Evolutionary conservation across 1,140 invertebrate species (phyloP).

Genomic region (Drosophila punjabiensis): DNA sequence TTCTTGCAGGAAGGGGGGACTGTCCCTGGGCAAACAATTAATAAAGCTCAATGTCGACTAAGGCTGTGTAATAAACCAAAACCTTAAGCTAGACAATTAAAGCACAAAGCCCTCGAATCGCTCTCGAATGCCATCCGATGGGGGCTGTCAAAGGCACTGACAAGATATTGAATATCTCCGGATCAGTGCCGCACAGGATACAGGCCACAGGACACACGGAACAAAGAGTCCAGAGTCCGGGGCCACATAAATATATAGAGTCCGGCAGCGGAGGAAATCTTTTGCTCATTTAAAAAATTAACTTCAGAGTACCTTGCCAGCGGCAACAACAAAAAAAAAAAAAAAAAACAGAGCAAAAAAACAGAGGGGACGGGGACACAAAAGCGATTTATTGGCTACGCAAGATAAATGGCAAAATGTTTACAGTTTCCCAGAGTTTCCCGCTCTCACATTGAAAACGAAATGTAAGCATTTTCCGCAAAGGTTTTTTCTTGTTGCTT

Average conservation of each 20-base stretch:
- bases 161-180: constrained; percentile 55
- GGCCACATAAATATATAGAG: constrained; percentile 47
- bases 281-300: constrained; percentile 80
- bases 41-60: constrained; percentile 70
- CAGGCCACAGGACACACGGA: constrained; percentile 27
- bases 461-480: constrained; percentile 77
- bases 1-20: background rate
- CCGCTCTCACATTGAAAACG: constrained; percentile 61
- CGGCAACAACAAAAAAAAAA: constrained; percentile 1
- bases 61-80: constrained; percentile 74
- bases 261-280: constrained; percentile 48
- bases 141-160: constrained; percentile 67
- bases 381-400: constrained; percentile 79
- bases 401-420: constrained; percentile 82
- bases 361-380: constrained; percentile 24
- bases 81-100: constrained; percentile 79
- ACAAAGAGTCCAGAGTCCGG: background rate
- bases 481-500: constrained; percentile 60
- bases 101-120: constrained; percentile 53
- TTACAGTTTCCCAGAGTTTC: constrained; percentile 68
- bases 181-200: constrained; percentile 15
- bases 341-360: constrained; percentile 4
- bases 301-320: constrained; percentile 65
- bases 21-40: constrained; percentile 59
- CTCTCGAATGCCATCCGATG: constrained; percentile 33